Evolutionary conservation across 2,888 invertebrate genomes (phyloP), one percentile per base, ranked within the genome.

Genomic region (Agrotis clavis): DNA sequence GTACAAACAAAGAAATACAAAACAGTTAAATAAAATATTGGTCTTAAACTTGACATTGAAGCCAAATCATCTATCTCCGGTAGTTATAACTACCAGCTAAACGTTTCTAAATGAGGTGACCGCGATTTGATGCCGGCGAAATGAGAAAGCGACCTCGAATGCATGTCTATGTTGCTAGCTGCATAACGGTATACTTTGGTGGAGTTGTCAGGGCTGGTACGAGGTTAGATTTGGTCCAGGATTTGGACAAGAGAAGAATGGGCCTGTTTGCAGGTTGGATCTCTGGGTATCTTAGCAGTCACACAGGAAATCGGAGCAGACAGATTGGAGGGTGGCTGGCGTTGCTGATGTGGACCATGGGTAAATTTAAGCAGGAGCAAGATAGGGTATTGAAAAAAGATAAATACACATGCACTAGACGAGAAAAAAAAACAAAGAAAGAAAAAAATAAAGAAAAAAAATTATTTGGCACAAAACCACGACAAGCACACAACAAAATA

Each of bases 81-180:
- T 76, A 83, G 65, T 79, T 79, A 82, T 72, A 82, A 72, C 62
- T 41, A 66, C 61, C 69, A 59, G 48, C 70, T 81, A 82, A 86
- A 83, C 82, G 74, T 83, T 82, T 82, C 77, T 81, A 81, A 91
- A 87, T 86, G 84, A 79, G 91, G 90, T 91, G 91, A 91, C 91
- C 90, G 91, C 88, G 78, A 84, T 90, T 89, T 85, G 83, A 82
- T 86, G 78, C 82, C 76, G 80, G 85, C 77, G 81, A 84, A 87
- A 88, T 84, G 87, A 90, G 88, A 90, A 90, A 91, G 91, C 88
- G 91, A 87, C 91, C 91, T 83, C 89, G 80, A 86, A 89, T 85
- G 86, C 85, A 85, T 71, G 78, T 83, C 88, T 87, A 84, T 86
- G 84, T 80, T 74, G 80, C 81, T 84, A 82, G 81, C 83, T 85